Evolutionary conservation across 2,113 vertebrate species (phyloP), one percentile per base, ranked within the genome.

Genomic region (Heliornis fulica): DNA sequence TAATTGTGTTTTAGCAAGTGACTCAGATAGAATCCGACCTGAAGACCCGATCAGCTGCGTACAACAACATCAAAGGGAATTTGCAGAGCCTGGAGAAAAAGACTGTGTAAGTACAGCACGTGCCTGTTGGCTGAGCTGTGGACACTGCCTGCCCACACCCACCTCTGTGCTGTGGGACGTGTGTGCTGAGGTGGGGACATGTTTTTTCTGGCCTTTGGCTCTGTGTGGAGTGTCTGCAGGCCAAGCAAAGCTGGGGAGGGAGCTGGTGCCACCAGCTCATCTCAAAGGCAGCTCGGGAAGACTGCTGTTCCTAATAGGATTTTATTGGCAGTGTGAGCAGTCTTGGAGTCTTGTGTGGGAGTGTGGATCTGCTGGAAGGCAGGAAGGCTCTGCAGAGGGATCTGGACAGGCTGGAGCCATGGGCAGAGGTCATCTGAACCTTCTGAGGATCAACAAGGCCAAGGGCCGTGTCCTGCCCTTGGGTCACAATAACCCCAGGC

Each of bases 1-100:
- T 50, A 26, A n/a, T 70, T 96, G 76, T 53, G 34, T 50, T 54
- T 94, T 82, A 99, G 99, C 99, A 99, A 98, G 96, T 99, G 83
- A 98, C 97, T 32, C 99, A 99, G 89, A 98, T 99, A 63, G 99
- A 99, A 90, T 41, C 96, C 13, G 99, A 99, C 77, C 87, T 99
- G 72, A 99, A 99, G 97, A 97, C 97, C 26, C 97, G 98, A 40
- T 97, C 98, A 16, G 96, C 97, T 3, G 96, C 98, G 0, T 99
- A 99, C 97, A 98, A 93, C 93, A 98, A 98, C 11, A 97, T 99
- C 81, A 99, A 99, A 97, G 96, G 92, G 20, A 98, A 97, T 68
- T 93, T 99, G 95, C 98, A 99, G 92, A 98, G 83, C 80, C 92
- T 99, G 75, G 98, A 99, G 91, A 97, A 96, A 83, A 99, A 98